Conservation (phyloP, 1,140 invertebrate species). For the Zelostemma sp. region DNA sequence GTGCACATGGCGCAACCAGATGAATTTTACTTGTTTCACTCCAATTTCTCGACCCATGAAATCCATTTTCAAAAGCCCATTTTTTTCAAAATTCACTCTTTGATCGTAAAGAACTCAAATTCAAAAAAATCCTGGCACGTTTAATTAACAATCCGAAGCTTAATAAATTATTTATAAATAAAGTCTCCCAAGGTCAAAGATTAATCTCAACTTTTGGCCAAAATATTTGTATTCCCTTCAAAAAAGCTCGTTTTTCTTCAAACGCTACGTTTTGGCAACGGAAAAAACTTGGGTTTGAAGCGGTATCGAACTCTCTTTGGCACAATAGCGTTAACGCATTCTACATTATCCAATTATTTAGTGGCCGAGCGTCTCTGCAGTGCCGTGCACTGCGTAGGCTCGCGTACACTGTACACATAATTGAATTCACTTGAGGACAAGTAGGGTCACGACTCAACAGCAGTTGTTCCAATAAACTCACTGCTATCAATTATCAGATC, state of each 20-base stretch:
- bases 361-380: slow-evolving; percentile 19
- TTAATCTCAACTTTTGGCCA: too few relatives aligned
- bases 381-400: slow-evolving; percentile 38
- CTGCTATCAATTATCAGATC: slow-evolving; percentile 46
- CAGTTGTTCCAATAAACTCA: slow-evolving; percentile 56
- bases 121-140: too few relatives aligned
- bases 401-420: slow-evolving; percentile 44
- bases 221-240: too few relatives aligned
- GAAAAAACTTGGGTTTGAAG: slow-evolving; percentile 4
- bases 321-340: slow-evolving; percentile 46
- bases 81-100: too few relatives aligned
- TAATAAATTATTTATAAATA: too few relatives aligned
- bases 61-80: too few relatives aligned
- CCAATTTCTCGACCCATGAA: too few relatives aligned
- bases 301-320: slow-evolving; percentile 33
- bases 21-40: background rate
- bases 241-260: too few relatives aligned
- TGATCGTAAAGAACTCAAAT: too few relatives aligned
- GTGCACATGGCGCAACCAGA: background rate
- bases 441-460: slow-evolving; percentile 49
- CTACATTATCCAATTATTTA: slow-evolving; percentile 54
- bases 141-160: too few relatives aligned
- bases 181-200: too few relatives aligned
- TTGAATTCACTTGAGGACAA: slow-evolving; percentile 56
- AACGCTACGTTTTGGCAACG: too few relatives aligned